These are phyloP conservation scores for Saturnia pavonia DNA, from an alignment of 2,888 invertebrate species.

Conservation along the genomic window DNA sequence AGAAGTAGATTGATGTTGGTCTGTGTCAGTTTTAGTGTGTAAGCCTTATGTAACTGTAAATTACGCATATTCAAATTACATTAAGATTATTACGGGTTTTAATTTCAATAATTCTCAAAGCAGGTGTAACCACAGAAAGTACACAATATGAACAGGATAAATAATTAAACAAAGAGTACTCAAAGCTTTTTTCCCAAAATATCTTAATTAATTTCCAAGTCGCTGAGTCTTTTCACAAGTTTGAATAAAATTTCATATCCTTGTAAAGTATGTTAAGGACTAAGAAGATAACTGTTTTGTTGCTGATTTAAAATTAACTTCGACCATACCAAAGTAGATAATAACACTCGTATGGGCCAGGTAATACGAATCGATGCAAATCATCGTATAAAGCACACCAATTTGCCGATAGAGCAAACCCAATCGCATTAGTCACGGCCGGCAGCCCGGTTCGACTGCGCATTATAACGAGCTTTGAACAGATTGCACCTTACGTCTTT, in stretches of 20 bases:
- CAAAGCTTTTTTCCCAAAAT: too few species aligned
- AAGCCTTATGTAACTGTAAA: not conserved
- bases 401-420: constrained; percentile 17
- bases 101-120: not conserved
- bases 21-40: not conserved
- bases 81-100: not conserved
- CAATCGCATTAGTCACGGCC: constrained; percentile 20
- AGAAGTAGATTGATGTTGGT: not conserved
- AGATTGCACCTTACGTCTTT: constrained; percentile 23
- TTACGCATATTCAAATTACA: not conserved
- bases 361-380: constrained; percentile 12
- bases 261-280: not conserved
- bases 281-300: not conserved
- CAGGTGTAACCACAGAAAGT: too few species aligned
- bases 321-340: not conserved
- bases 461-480: constrained; percentile 18
- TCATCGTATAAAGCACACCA: constrained; percentile 14
- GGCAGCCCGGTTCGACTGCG: constrained; percentile 14
- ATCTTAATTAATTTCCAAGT: too few species aligned
- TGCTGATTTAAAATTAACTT: not conserved
- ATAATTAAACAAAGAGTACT: too few species aligned
- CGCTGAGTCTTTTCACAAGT: too few species aligned
- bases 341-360: not conserved
- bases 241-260: not conserved
- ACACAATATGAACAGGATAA: too few species aligned